Evolutionary conservation across 2,113 vertebrate species (phyloP).

Genomic region (Cichladusa arquata): DNA sequence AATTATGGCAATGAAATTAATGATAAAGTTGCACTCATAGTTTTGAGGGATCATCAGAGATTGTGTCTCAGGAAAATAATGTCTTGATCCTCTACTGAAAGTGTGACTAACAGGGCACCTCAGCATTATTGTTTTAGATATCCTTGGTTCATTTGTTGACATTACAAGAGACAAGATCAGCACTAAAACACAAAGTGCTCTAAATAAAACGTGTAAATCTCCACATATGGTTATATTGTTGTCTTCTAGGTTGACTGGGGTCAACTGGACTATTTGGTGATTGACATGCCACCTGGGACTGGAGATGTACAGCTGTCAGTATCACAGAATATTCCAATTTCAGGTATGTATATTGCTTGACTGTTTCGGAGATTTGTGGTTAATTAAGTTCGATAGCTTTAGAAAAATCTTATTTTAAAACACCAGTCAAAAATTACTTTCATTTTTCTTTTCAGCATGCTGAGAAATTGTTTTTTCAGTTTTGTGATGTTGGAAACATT

Average conservation of each 20-base stretch:
- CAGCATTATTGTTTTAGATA: neutral
- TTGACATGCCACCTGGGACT: slow-evolving; percentile 97
- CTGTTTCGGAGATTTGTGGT: neutral
- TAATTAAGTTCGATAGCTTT: neutral
- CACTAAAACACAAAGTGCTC: neutral
- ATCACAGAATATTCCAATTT: slow-evolving; percentile 89
- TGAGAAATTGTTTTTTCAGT: neutral
- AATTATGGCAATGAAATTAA: neutral
- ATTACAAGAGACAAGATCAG: neutral
- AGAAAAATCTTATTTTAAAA: neutral
- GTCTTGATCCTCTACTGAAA: neutral
- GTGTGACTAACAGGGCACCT: neutral
- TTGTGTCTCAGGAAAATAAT: neutral
- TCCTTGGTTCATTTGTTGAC: neutral
- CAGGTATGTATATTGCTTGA: slow-evolving; percentile 74
- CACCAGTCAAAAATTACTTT: neutral
- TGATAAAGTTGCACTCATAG: neutral
- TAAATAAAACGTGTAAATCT: neutral
- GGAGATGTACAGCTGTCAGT: slow-evolving; percentile 95
- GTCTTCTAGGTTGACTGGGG: slow-evolving; percentile 92
- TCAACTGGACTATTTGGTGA: slow-evolving; percentile 89
- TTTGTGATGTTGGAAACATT: neutral
- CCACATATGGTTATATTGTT: neutral
- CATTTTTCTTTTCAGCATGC: neutral
- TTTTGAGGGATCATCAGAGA: neutral